Evolutionary conservation across 2,888 invertebrate species (phyloP).

Genomic region (Drosophila paramelanica): DNA sequence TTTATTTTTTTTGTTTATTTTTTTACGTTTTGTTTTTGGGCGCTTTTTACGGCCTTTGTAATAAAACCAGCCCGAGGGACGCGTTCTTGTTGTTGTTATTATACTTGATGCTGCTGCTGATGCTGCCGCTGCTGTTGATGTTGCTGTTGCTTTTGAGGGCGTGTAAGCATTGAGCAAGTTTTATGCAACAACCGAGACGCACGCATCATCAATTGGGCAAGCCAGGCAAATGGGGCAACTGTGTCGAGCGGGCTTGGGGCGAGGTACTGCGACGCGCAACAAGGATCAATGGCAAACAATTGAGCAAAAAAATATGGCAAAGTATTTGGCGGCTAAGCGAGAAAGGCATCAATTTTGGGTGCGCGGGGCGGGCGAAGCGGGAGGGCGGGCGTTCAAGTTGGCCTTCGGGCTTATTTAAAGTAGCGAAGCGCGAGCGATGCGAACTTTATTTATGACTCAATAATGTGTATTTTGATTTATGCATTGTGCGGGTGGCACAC

Average conservation of each 20-base stretch:
- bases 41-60: conserved; percentile 72
- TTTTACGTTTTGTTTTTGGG: conserved; percentile 26
- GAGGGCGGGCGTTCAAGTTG: conserved; percentile 34
- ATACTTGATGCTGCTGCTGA: conserved; percentile 31
- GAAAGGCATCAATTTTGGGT: not conserved
- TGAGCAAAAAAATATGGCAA: conserved; percentile 76
- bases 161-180: conserved; percentile 79
- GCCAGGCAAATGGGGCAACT: conserved; percentile 28
- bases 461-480: conserved; percentile 82
- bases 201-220: conserved; percentile 56
- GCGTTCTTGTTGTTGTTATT: conserved; percentile 37
- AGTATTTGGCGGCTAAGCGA: conserved; percentile 49
- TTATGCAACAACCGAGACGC: conserved; percentile 75
- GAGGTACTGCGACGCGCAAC: conserved; percentile 17
- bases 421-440: conserved; percentile 64
- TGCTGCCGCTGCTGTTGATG: conserved; percentile 29
- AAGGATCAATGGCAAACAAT: conserved; percentile 70
- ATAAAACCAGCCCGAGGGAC: conserved; percentile 78
- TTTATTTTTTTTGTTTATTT: conserved; percentile 14
- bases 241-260: conserved; percentile 9
- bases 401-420: conserved; percentile 75
- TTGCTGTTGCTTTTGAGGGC: conserved; percentile 61
- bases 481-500: conserved; percentile 73
- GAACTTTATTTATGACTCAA: conserved; percentile 81
- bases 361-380: conserved; percentile 46